Conservation (phyloP, 2,888 invertebrate species). For the Metallyticus violacea region DNA sequence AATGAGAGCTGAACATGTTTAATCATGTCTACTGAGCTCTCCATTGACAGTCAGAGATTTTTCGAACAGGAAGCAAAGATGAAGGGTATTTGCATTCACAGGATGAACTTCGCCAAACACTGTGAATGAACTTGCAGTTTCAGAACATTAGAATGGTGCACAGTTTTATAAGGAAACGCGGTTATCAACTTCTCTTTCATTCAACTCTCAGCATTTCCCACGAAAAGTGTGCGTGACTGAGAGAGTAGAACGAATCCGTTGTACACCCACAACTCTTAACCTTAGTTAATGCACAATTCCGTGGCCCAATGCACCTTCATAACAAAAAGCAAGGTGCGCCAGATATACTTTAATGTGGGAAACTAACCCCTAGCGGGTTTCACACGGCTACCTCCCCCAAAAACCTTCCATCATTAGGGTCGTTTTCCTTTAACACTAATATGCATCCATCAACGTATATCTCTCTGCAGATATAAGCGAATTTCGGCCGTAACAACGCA, state of each 20-base stretch:
- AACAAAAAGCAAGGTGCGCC: background rate
- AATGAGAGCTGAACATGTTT: too few species aligned
- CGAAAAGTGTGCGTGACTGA: background rate
- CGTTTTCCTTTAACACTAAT: background rate
- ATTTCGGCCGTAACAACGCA: background rate
- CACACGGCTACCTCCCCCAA: constrained; percentile 3
- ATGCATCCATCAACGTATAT: background rate
- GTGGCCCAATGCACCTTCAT: background rate
- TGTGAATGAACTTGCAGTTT: background rate
- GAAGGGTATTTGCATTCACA: too few species aligned
- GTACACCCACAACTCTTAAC: background rate
- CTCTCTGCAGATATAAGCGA: background rate
- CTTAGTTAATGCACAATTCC: constrained; percentile 2
- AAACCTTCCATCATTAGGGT: background rate
- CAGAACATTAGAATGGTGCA: background rate
- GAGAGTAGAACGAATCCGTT: background rate
- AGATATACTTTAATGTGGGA: constrained; percentile 5
- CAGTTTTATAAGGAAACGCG: background rate
- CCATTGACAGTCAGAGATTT: too few species aligned
- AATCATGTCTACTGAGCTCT: too few species aligned
- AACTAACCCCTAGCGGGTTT: constrained; percentile 7
- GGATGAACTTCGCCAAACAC: background rate
- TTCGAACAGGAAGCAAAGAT: too few species aligned
- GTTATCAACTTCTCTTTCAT: background rate
- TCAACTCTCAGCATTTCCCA: background rate